Base-by-base conservation (phyloP, 2,797 vertebrate genomes). In the Tinamus major region DNA sequence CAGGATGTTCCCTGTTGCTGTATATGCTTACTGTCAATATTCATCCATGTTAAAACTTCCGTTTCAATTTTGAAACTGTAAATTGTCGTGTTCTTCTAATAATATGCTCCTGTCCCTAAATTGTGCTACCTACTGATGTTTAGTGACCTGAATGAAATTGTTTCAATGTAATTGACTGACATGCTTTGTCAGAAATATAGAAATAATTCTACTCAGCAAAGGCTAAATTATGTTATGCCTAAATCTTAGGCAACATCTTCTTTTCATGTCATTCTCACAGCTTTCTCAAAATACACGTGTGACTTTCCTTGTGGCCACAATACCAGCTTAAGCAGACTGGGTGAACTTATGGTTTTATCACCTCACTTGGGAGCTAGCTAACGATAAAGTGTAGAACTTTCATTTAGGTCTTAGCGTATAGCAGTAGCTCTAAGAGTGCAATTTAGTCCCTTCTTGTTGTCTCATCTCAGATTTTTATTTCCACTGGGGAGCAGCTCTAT, bases 91-190 rank as follows among this genome's bases (percentile, higher is more conserved):
- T 77, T 95, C 83, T 94, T 95, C 53, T 95, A 35, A 81, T 89
- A 96, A 96, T 94, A 89, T 87, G 74, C 62, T 83, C 67, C 90
- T 96, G 94, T 74, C 85, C 91, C 85, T 81, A 94, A 95, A 93
- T 78, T 84, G 74, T 70, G 79, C 87, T 95, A 89, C 95, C 92
- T 94, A 78, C 95, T 96, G 94, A 78, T 94, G 92, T 83, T 96
- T 95, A 96, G 96, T 91, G 94, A 97, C 79, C 91, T 89, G 89
- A 95, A 96, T 84, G 83, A 85, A 96, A 96, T 96, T 95, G 92
- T 97, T 97, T 94, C 31, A 14, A 96, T 78, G 75, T 95, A 96
- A 96, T 96, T 92, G 95, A 96, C 74, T 96, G 83, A 64, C 82
- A 89, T 79, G 65, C 55, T 96, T 97, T 97, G 86, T 96, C 42